phyloP scores from a whole-genome alignment of 1,140 invertebrate genomes.

The Sitodiplosis mosellana region DNA sequence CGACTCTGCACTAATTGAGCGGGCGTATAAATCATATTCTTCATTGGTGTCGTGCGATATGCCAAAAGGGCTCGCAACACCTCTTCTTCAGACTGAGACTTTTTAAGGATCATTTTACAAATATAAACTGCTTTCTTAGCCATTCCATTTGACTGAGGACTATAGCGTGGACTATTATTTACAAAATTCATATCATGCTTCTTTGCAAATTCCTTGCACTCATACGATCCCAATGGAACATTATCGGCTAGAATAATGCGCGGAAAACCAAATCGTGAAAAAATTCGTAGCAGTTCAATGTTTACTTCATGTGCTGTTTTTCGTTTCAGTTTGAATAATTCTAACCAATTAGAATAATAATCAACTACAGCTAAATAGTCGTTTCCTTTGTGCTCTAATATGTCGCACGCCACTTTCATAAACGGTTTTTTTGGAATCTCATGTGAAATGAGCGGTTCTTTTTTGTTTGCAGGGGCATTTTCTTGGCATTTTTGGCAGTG shows the following conservation, averaged over 20 bases:
- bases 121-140: conserved; percentile 13
- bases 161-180: conserved; percentile 12
- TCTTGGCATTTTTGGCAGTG: conserved; percentile 14
- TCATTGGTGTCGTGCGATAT: conserved; percentile 6
- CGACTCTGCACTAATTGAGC: conserved; percentile 7
- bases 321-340: conserved; percentile 9
- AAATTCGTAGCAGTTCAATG: conserved; percentile 9
- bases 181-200: conserved; percentile 10
- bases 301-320: conserved; percentile 11
- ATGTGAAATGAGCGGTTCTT: conserved; percentile 13
- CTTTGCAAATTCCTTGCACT: conserved; percentile 11
- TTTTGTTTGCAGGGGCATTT: conserved; percentile 11
- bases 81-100: conserved; percentile 6
- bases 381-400: conserved; percentile 8
- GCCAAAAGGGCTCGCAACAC: conserved; percentile 4
- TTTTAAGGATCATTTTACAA: conserved; percentile 14
- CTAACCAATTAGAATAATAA: conserved; percentile 18
- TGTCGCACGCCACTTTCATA: conserved; percentile 13
- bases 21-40: conserved; percentile 4
- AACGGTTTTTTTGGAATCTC: conserved; percentile 15
- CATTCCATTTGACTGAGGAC: conserved; percentile 13
- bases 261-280: conserved; percentile 15
- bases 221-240: conserved; percentile 7
- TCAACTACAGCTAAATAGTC: conserved; percentile 13
- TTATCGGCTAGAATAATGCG: conserved; percentile 13